These are phyloP conservation scores for Tor tambroides DNA, from an alignment of 2,113 vertebrate species.

Conservation along the genomic window DNA sequence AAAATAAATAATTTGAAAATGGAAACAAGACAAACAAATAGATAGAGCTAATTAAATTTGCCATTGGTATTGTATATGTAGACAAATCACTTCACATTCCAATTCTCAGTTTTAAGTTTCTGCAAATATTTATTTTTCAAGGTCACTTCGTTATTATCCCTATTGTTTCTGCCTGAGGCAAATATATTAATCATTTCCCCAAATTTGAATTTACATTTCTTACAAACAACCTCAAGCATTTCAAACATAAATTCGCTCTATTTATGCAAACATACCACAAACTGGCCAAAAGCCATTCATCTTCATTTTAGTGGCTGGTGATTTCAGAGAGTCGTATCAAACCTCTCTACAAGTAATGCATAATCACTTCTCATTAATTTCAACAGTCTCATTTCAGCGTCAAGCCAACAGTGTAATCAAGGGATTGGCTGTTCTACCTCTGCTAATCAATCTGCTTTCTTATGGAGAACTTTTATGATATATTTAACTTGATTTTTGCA, in stretches of 20 bases:
- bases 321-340: conserved; percentile 27
- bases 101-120: not conserved
- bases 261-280: conserved; percentile 27
- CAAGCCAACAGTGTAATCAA: conserved; percentile 47
- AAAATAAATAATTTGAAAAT: not conserved
- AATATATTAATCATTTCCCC: conserved; percentile 31
- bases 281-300: conserved; percentile 27
- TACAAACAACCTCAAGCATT: conserved; percentile 41
- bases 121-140: not conserved
- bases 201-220: conserved; percentile 39
- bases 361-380: conserved; percentile 48
- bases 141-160: not conserved
- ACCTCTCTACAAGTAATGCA: conserved; percentile 34
- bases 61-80: not conserved
- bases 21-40: not conserved
- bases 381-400: conserved; percentile 32
- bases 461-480: conserved; percentile 15
- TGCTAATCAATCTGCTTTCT: conserved; percentile 26
- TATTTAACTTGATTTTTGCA: conserved; percentile 24
- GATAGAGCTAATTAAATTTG: not conserved
- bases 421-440: conserved; percentile 34
- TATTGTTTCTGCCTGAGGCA: conserved; percentile 16
- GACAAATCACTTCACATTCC: not conserved
- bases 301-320: conserved; percentile 35
- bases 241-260: conserved; percentile 40